Evolutionary conservation across 2,888 invertebrate species (phyloP).

Genomic region (Anticlea derivata): DNA sequence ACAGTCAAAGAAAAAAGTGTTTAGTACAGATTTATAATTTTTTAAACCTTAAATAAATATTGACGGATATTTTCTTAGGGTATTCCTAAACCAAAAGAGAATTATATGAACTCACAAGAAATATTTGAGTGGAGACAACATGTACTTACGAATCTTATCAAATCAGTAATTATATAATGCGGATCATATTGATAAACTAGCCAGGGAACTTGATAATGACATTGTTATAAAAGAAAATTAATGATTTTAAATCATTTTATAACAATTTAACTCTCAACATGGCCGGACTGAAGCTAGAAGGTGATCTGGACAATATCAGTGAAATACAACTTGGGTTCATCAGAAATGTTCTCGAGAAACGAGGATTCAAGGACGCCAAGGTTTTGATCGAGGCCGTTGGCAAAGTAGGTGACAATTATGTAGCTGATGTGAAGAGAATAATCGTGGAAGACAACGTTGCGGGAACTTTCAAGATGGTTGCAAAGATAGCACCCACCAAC

Average conservation of each 20-base stretch:
- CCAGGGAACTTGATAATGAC: neutral
- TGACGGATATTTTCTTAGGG: no score
- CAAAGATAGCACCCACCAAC: slow-evolving; percentile 44
- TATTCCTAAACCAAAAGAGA: no score
- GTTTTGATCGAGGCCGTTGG: slow-evolving; percentile 35
- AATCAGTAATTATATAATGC: no score
- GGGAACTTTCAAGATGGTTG: slow-evolving; percentile 45
- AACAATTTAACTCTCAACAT: slow-evolving; percentile 14
- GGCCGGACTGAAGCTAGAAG: slow-evolving; percentile 29
- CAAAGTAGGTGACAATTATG: slow-evolving; percentile 43
- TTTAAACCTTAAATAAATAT: no score
- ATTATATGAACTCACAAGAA: no score
- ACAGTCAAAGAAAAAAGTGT: no score
- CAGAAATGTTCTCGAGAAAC: slow-evolving; percentile 24
- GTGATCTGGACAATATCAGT: slow-evolving; percentile 30
- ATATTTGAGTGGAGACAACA: no score
- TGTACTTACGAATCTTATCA: no score
- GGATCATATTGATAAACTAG: neutral
- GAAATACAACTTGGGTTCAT: slow-evolving; percentile 31
- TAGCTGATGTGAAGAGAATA: slow-evolving; percentile 41
- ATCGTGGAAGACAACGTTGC: slow-evolving; percentile 36
- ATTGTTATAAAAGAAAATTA: slow-evolving; percentile 1
- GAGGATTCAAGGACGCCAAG: slow-evolving; percentile 27
- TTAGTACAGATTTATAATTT: no score
- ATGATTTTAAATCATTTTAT: neutral